Base-by-base conservation (phyloP, 2,888 invertebrate species). In the Ennomos erosarius region DNA sequence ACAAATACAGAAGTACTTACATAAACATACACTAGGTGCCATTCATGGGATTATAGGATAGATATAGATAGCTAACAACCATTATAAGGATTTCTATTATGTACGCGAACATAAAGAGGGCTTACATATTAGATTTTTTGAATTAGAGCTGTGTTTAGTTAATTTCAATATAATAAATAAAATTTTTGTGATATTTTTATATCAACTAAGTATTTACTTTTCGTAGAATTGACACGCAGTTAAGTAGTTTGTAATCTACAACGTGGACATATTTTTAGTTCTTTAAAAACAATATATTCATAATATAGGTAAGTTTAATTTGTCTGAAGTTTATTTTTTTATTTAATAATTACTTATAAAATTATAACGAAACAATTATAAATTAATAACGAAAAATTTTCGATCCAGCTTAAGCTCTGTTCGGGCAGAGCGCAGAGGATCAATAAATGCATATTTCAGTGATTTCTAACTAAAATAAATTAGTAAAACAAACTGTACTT, bases 381-480 rank as follows among this genome's bases (percentile, higher is more conserved):
- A 76, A 76, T 70, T 76, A 76, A 70, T 70, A 67, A 65, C 54
- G 49, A 59, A 75, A 78, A 78, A 76, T 63, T 72, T 70, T 67
- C 60, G 78, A 78, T 76, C 79, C 79, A 70, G 72, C 62, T 65
- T 64, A 69, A 70, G 67, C 80, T 85, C 84, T 84, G 81, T 59
- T 66, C 65, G 51, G 55, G 76, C 83, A 87, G 85, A 85, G 81
- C 61, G 67, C 59, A 70, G 81, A 78, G 81, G 78, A 81, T 73
- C 75, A 79, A 83, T 90, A 91, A 91, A 90, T 90, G 90, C 90
- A 88, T 81, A 83, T 81, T 84, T 83, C 84, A 87, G 84, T 84
- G 85, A 26, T 6, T 83, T 82, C 79, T 73, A 64, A 78, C 74
- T 77, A 75, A 75, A 81, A 75, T 72, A 69, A 79, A 83, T 76